Conservation (phyloP, 2,888 invertebrate species). For the Cetonia aurata region DNA sequence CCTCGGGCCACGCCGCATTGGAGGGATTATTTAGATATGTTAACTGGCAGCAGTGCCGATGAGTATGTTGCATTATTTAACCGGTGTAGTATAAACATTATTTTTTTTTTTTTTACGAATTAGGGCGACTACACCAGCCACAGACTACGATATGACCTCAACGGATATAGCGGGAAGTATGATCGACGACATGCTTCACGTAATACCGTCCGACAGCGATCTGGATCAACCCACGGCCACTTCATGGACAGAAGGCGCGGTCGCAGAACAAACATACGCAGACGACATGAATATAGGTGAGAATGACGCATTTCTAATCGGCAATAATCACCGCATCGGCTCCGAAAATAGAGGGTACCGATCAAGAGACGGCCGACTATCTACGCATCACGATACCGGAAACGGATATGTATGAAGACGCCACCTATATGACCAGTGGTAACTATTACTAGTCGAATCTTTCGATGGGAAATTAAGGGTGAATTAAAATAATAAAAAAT, state of each 20-base stretch:
- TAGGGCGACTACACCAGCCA: neutral
- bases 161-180: conserved; percentile 6
- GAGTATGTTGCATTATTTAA: too few relatives aligned
- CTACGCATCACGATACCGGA: too few relatives aligned
- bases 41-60: too few relatives aligned
- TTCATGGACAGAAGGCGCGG: neutral
- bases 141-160: neutral
- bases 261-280: neutral
- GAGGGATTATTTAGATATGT: conserved; percentile 10
- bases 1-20: neutral
- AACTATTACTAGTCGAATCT: too few relatives aligned
- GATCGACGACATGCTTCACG: neutral
- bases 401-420: too few relatives aligned
- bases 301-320: neutral
- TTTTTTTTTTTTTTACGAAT: too few relatives aligned
- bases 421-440: too few relatives aligned
- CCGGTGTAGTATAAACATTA: too few relatives aligned
- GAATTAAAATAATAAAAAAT: too few relatives aligned
- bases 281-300: neutral
- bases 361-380: too few relatives aligned
- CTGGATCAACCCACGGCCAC: neutral
- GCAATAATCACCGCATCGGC: neutral
- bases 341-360: too few relatives aligned
- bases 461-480: too few relatives aligned
- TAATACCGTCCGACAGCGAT: neutral